These are phyloP conservation scores for Leptopterna dolabrata DNA, from an alignment of 2,888 invertebrate genomes.

Conservation along the genomic window DNA sequence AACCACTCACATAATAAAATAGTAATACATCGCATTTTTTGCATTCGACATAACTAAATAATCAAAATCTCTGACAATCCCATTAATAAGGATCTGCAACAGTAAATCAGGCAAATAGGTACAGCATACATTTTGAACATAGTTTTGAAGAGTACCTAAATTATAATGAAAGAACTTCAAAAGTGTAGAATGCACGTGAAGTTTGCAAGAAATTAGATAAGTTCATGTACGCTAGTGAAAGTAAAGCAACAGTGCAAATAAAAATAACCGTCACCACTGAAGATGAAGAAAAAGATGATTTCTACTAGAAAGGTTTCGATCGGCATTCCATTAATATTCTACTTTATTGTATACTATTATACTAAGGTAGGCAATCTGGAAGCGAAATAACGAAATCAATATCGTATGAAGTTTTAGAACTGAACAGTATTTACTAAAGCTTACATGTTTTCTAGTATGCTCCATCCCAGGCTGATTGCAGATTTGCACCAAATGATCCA, in stretches of 20 bases:
- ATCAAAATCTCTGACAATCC: too few relatives aligned
- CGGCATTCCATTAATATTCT: background rate
- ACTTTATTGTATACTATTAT: background rate
- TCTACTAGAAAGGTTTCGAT: background rate
- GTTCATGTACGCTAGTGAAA: background rate
- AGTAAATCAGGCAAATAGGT: too few relatives aligned
- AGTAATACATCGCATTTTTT: too few relatives aligned
- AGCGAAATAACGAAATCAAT: background rate
- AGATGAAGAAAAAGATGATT: background rate
- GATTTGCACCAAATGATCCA: constrained; percentile 95
- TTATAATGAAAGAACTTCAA: too few relatives aligned
- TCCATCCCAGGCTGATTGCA: constrained; percentile 88
- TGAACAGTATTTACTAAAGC: background rate
- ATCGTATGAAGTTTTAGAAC: background rate
- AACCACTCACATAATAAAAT: too few relatives aligned
- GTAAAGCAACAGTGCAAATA: background rate
- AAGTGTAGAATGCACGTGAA: background rate
- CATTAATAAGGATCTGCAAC: too few relatives aligned
- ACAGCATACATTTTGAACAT: too few relatives aligned
- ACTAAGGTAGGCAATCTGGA: background rate
- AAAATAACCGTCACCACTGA: background rate
- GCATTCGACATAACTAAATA: too few relatives aligned
- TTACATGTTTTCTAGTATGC: constrained; percentile 80
- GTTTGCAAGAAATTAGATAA: background rate
- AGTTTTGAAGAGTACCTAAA: too few relatives aligned